Evolutionary conservation across 2,113 vertebrate species (phyloP).

Genomic region (Apaloderma vittatum): DNA sequence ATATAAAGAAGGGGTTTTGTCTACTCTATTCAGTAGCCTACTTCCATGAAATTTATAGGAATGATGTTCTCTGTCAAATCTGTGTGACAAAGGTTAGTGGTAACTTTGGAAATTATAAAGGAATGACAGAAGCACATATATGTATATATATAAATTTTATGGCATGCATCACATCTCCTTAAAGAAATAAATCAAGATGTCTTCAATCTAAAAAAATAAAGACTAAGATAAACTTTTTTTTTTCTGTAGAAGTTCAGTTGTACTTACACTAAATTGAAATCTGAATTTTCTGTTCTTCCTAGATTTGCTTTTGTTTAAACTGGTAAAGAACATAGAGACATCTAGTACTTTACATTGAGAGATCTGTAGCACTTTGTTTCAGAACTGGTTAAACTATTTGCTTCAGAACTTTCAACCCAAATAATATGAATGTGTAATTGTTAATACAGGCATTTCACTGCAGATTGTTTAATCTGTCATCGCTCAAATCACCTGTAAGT

Average conservation of each 20-base stretch:
- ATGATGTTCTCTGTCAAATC: neutral
- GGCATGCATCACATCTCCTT: neutral
- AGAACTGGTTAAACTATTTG: neutral
- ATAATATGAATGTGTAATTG: neutral
- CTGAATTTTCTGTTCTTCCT: neutral
- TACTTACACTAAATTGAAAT: neutral
- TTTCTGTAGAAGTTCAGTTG: neutral
- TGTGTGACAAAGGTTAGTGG: neutral
- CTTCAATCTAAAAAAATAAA: neutral
- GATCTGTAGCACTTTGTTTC: neutral
- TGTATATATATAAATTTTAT: neutral
- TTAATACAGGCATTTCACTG: neutral
- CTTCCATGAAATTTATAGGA: neutral
- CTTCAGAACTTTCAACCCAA: neutral
- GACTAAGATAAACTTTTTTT: neutral
- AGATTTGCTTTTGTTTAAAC: neutral
- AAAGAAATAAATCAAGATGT: neutral
- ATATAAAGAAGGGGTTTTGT: neutral
- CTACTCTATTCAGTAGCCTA: neutral
- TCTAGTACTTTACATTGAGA: neutral
- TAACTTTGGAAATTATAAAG: neutral
- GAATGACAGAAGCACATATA: neutral
- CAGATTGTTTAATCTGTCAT: neutral
- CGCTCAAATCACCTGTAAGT: neutral
- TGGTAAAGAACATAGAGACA: neutral